phyloP scores from a whole-genome alignment of 1,140 invertebrate genomes.

The Tetraneura akinire region DNA sequence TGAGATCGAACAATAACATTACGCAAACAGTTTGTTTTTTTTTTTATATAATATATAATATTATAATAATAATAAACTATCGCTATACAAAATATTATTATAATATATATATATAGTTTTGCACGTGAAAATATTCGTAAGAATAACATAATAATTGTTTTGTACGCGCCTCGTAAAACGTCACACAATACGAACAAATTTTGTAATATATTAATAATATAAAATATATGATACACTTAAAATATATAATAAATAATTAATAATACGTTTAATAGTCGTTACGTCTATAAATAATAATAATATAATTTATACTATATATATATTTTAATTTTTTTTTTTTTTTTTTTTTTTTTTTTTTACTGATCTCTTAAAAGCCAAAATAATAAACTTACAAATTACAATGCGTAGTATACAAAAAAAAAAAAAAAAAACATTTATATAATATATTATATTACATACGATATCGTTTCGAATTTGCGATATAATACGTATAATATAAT shows the following conservation, averaged over 20 bases:
- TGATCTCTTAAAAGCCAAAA: slow-evolving; percentile 11
- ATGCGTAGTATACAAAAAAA: slow-evolving; percentile 10
- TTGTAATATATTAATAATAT: not conserved
- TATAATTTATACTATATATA: not conserved
- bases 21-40: slow-evolving; percentile 20
- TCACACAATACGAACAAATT: too few relatives aligned
- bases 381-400: slow-evolving; percentile 10
- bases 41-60: not conserved
- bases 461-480: too few relatives aligned
- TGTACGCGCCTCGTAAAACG: too few relatives aligned
- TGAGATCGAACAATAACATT: slow-evolving; percentile 39
- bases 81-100: too few relatives aligned
- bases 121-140: too few relatives aligned
- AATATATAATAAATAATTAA: too few relatives aligned
- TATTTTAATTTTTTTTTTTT: too few relatives aligned
- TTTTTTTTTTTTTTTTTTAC: too few relatives aligned
- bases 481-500: not conserved
- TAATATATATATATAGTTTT: too few relatives aligned
- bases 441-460: too few relatives aligned
- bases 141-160: too few relatives aligned
- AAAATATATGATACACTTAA: slow-evolving; percentile 3
- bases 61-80: too few relatives aligned
- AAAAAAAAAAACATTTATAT: slow-evolving; percentile 7
- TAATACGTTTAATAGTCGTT: slow-evolving; percentile 24
- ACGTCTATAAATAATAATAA: slow-evolving; percentile 10